A percentile compares a stretch with the other conserved stretches of the same genome.
These are phyloP conservation scores for Samia ricini DNA, from an alignment of 1,140 invertebrate species.

Conservation along the genomic window DNA sequence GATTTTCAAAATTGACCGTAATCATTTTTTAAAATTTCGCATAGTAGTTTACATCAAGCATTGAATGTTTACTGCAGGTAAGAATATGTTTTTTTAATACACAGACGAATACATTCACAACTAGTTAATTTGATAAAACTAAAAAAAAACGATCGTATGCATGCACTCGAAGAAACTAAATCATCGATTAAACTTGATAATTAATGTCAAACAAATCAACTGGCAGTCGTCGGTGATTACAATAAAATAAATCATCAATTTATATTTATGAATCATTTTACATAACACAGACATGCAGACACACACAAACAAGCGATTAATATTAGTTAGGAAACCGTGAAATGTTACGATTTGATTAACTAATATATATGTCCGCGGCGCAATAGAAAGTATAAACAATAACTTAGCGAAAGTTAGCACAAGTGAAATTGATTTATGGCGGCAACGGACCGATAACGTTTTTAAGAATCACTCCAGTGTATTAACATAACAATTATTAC, in stretches of 20 bases:
- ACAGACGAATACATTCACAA: too few relatives aligned
- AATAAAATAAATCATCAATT: conserved; percentile 11
- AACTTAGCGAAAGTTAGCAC: conserved; percentile 68
- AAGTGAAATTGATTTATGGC: conserved; percentile 74
- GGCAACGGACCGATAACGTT: conserved; percentile 46
- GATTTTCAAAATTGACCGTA: too few relatives aligned
- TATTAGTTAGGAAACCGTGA: conserved; percentile 47
- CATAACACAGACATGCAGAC: too few relatives aligned
- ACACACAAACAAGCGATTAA: conserved; percentile 38
- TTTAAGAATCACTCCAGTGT: conserved; percentile 62
- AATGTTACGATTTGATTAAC: conserved; percentile 55
- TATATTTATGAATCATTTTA: conserved; percentile 15
- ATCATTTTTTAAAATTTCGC: too few relatives aligned
- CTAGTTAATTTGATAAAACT: too few relatives aligned
- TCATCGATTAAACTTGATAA: not conserved
- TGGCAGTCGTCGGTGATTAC: not conserved
- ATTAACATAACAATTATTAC: conserved; percentile 75
- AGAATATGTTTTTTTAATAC: too few relatives aligned
- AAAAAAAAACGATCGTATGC: not conserved
- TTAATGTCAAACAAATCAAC: conserved; percentile 7
- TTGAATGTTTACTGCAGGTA: too few relatives aligned
- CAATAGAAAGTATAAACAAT: conserved; percentile 76
- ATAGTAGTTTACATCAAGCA: too few relatives aligned
- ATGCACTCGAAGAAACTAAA: not conserved
- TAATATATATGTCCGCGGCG: conserved; percentile 39